Evolutionary conservation across 2,888 invertebrate genomes (phyloP), one percentile per base, ranked within the genome.

Genomic region (Euspilapteryx auroguttella): DNA sequence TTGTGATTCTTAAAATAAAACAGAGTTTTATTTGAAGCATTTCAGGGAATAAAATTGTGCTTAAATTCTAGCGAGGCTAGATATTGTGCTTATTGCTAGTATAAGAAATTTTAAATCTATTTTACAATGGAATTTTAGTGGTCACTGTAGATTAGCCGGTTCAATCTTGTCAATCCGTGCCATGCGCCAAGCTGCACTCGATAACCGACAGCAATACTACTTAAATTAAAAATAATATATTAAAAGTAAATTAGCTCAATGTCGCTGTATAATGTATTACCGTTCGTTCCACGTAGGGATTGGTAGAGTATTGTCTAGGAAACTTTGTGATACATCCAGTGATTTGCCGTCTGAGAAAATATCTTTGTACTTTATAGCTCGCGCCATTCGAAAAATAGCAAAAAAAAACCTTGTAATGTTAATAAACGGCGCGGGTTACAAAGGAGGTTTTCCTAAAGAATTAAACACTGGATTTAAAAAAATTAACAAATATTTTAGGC

Each of bases 21-120:
- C 71, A 65, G 66, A 75, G 71, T 75, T 75, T 75, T 71, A 73
- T 73, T 73, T 73, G 55, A 55, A 61, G 61, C 63, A 61, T 69
- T 69, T 71, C 62, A 64, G 62, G 65, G 57, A 62, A 55, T 53
- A 49, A 48, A 55, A 63, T 65, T 57, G 69, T 65, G 71, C 64
- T 63, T 59, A 45, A 47, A 35, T 39, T 56, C 69, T 68, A 69
- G 71, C 73, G 54, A 53, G 65, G 71, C 73, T 73, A 66, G 41
- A 48, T 42, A 55, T 57, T 57, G 62, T 61, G 56, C 48, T 50
- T 47, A 45, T 44, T 50, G 38, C 58, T 48, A 51, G 50, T 44
- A 38, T 46, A 45, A 41, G 51, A 38, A 46, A 45, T 41, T 52
- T 55, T 47, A 47, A 50, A 52, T 46, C 50, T 53, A 45, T 53